Base-by-base conservation (phyloP, 2,113 vertebrate species). In the Poeciliopsis occidentalis region DNA sequence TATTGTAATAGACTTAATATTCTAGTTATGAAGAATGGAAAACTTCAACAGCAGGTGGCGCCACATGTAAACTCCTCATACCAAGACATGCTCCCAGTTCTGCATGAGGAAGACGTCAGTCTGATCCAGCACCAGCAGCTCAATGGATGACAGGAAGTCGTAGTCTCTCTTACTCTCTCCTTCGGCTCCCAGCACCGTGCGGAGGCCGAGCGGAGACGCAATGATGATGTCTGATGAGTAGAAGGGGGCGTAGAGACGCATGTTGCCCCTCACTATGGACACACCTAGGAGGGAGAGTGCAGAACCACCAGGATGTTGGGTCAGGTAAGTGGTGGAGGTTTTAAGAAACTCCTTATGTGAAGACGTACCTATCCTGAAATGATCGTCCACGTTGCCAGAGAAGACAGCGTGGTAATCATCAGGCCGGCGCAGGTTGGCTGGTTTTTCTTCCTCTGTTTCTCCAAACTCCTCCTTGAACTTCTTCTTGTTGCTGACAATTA, bases 41-140 rank as follows among this genome's bases (percentile, higher is more conserved):
- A 47, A 47, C 44, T 47, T 17, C 44, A 47, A 47, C 76, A 80
- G 67, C 69, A 81, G 79, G 67, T 70, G 81, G 79, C 7, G 29
- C 69, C 63, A 41, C 6, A 32, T 69, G 15, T 61, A 19, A 61
- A 22, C 19, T 4, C 26, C 19, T 11, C 13, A 26, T 0, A 99
- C 98, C 97, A 99, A 85, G 57, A 99, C 84, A 0, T 99, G 98
- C 61, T 99, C 98, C 98, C 98, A 99, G 75, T 99, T 99, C 93
- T 99, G 98, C 98, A 99, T 99, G 81, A 99, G 95, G 82, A 96
- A 96, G 65, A 99, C 88, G n/a, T 99, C 98, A 1, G 95, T 95
- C 88, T 98, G 97, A 83, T 99, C 98, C 69, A 99, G 90, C 69
- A 99, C 88, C 69, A 99, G 94, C 64, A 99, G 82, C 92, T 99